phyloP scores from a whole-genome alignment of 2,888 invertebrate species.

The Myathropa florea region DNA sequence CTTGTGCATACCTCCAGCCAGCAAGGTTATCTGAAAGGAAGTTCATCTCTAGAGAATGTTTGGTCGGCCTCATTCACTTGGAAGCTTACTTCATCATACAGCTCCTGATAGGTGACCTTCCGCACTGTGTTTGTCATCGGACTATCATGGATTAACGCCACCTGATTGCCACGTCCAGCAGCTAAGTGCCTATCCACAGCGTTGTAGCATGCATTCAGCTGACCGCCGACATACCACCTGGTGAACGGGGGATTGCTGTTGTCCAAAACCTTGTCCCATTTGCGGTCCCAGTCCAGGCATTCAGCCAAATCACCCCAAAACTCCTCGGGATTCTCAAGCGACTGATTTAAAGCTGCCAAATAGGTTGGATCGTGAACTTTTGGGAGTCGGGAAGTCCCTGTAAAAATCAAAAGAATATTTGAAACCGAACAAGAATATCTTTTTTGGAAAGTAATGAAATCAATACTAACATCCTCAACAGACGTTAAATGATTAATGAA shows the following conservation, averaged over 20 bases:
- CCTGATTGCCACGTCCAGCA: conserved; percentile 88
- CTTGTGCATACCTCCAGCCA: conserved; percentile 90
- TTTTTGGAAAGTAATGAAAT: too few species aligned
- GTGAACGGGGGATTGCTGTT: conserved; percentile 92
- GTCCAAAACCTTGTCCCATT: conserved; percentile 92
- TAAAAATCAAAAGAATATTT: too few species aligned
- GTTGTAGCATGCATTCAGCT: conserved; percentile 96
- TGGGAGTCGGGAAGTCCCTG: conserved; percentile 50
- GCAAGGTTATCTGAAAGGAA: conserved; percentile 79
- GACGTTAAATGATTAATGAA: too few species aligned
- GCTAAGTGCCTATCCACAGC: conserved; percentile 94
- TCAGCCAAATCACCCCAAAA: conserved; percentile 93
- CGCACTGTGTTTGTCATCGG: conserved; percentile 90
- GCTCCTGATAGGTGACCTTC: conserved; percentile 90
- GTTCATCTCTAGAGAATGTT: not conserved
- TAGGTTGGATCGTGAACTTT: conserved; percentile 82
- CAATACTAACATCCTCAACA: too few species aligned
- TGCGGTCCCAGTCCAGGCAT: conserved; percentile 90
- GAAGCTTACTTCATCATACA: conserved; percentile 87
- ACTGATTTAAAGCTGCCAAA: conserved; percentile 85
- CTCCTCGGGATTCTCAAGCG: conserved; percentile 88
- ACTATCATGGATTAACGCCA: conserved; percentile 94
- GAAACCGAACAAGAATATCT: too few species aligned
- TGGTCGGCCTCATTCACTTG: not conserved
- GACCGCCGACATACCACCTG: conserved; percentile 94